These are phyloP conservation scores for Pangasius mekongensis DNA, from an alignment of 2,797 vertebrate genomes.

Conservation along the genomic window DNA sequence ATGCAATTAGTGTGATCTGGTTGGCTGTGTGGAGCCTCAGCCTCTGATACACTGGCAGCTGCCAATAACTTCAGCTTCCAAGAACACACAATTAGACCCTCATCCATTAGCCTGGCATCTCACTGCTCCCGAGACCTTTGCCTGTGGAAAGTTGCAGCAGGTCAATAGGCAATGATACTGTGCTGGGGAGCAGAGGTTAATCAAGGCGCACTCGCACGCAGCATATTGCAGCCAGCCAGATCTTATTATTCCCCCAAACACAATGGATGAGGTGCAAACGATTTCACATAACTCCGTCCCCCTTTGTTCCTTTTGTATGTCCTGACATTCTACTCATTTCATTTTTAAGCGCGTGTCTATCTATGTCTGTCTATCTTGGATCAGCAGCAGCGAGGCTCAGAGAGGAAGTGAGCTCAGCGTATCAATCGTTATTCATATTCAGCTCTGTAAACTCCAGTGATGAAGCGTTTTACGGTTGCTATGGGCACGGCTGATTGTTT, in stretches of 20 bases:
- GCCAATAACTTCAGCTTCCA: constrained; percentile 89
- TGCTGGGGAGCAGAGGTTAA: constrained; percentile 80
- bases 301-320: constrained; percentile 34
- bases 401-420: constrained; percentile 23
- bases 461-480: constrained; percentile 21
- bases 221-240: constrained; percentile 36
- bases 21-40: constrained; percentile 83
- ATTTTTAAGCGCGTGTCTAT: constrained; percentile 19
- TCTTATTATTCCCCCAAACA: constrained; percentile 40
- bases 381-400: not conserved
- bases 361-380: constrained; percentile 23
- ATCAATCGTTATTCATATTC: constrained; percentile 36
- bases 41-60: constrained; percentile 86
- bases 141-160: constrained; percentile 78
- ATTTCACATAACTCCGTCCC: constrained; percentile 32
- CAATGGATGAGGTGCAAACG: constrained; percentile 26
- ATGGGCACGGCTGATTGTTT: constrained; percentile 26
- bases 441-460: constrained; percentile 4
- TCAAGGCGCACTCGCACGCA: constrained; percentile 67
- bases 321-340: constrained; percentile 43
- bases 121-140: constrained; percentile 83
- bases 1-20: constrained; percentile 89
- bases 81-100: constrained; percentile 89
- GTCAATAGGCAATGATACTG: constrained; percentile 82
- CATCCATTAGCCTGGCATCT: constrained; percentile 76